A percentile compares a stretch with the other conserved stretches of the same genome.
Evolutionary conservation across 2,113 vertebrate species (phyloP).

Genomic region (Crypturellus undulatus): DNA sequence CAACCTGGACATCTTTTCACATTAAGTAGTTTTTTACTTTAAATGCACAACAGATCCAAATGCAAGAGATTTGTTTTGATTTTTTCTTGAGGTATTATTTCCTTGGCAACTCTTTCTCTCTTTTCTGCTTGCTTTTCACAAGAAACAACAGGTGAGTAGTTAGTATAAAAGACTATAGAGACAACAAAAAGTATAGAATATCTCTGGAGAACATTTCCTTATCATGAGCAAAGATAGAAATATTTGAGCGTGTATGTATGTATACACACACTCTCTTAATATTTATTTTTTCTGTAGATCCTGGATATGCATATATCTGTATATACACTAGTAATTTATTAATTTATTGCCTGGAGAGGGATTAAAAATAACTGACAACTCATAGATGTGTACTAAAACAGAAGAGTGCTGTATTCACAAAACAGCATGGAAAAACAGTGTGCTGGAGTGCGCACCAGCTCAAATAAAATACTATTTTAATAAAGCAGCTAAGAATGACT

Average conservation of each 20-base stretch:
- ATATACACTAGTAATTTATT: background rate
- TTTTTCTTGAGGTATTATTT: slow-evolving; percentile 1
- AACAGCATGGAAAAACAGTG: background rate
- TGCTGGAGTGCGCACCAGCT: background rate
- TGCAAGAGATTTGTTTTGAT: background rate
- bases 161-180: background rate
- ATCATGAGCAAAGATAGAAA: background rate
- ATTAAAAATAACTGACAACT: background rate
- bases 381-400: background rate
- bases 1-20: background rate
- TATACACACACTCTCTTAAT: no score
- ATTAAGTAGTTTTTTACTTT: background rate
- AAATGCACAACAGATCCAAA: background rate
- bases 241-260: background rate
- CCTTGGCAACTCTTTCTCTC: slow-evolving; percentile 22
- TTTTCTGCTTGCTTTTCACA: slow-evolving; percentile 37
- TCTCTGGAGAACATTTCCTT: background rate
- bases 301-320: background rate
- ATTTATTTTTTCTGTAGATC: no score
- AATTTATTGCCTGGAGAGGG: background rate
- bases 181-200: background rate
- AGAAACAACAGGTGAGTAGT: slow-evolving; percentile 52
- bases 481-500: slow-evolving; percentile 4
- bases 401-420: background rate
- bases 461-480: slow-evolving; percentile 31